Evolutionary conservation across 2,888 invertebrate genomes (phyloP).

Genomic region (Agrochola lychnidis): DNA sequence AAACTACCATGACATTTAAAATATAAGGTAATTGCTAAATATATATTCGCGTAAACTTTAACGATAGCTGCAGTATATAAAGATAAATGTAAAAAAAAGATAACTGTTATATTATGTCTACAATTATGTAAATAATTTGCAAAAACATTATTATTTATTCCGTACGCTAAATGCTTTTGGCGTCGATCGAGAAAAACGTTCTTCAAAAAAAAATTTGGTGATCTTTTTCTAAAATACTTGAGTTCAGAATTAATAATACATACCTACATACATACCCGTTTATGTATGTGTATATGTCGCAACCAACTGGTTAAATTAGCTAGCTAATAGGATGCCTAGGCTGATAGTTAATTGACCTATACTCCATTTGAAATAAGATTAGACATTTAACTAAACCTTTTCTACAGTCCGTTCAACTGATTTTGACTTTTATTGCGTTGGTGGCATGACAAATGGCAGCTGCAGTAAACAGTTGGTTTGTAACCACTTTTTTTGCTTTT

Average conservation of each 20-base stretch:
- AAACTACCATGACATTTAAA: constrained; percentile 52
- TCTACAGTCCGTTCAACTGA: too few species aligned
- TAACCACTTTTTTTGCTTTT: too few species aligned
- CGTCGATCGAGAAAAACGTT: constrained; percentile 30
- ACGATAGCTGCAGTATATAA: constrained; percentile 33
- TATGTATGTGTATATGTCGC: too few species aligned
- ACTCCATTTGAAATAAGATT: too few species aligned
- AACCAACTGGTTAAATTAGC: too few species aligned
- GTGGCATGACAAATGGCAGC: too few species aligned
- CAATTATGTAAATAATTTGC: constrained; percentile 38
- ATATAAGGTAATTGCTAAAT: constrained; percentile 35
- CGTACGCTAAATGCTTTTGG: constrained; percentile 17
- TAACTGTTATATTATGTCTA: constrained; percentile 37
- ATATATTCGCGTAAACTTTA: constrained; percentile 33
- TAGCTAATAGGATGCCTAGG: too few species aligned
- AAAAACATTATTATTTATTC: constrained; percentile 27
- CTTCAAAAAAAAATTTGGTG: neutral
- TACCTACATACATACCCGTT: too few species aligned
- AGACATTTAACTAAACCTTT: too few species aligned
- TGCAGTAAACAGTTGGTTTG: too few species aligned
- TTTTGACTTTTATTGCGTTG: too few species aligned
- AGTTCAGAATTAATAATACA: neutral
- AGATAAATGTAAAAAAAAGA: constrained; percentile 36
- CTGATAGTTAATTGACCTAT: too few species aligned
- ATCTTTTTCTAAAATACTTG: neutral